Percentiles rank a stretch among this genome's conserved stretches.
Conservation (phyloP, 2,113 vertebrate species). For the Glaucomys volans region DNA sequence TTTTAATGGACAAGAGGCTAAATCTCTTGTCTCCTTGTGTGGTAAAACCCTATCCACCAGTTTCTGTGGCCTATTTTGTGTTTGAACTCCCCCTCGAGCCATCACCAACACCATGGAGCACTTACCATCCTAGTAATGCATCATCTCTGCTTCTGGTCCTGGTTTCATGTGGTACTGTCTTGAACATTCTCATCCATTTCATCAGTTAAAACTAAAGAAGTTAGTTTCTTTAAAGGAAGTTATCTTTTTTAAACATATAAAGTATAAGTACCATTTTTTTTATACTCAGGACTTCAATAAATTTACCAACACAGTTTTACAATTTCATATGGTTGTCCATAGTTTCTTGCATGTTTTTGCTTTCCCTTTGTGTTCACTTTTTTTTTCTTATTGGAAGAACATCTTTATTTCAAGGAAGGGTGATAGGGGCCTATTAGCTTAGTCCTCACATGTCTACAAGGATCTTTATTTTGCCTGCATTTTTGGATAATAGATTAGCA, state of each 20-base stretch:
- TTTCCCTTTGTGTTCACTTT: background rate
- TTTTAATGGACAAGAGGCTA: background rate
- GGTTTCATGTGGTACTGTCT: background rate
- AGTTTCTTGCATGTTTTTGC: background rate
- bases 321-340: background rate
- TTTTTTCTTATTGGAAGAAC: background rate
- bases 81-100: background rate
- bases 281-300: background rate
- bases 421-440: background rate
- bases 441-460: background rate
- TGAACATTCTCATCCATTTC: background rate
- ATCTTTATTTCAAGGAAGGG: background rate
- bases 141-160: background rate
- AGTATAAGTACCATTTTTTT: background rate
- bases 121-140: background rate
- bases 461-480: background rate
- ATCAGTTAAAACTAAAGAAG: background rate
- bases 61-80: background rate
- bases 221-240: background rate
- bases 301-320: background rate
- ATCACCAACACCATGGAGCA: background rate
- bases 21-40: background rate
- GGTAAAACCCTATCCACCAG: background rate
- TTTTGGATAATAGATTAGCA: constrained; percentile 17
- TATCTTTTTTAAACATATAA: background rate